Percentiles rank a stretch among this genome's conserved stretches.
These are phyloP conservation scores for Ahaetulla prasina DNA, from an alignment of 2,113 vertebrate species.

Conservation along the genomic window DNA sequence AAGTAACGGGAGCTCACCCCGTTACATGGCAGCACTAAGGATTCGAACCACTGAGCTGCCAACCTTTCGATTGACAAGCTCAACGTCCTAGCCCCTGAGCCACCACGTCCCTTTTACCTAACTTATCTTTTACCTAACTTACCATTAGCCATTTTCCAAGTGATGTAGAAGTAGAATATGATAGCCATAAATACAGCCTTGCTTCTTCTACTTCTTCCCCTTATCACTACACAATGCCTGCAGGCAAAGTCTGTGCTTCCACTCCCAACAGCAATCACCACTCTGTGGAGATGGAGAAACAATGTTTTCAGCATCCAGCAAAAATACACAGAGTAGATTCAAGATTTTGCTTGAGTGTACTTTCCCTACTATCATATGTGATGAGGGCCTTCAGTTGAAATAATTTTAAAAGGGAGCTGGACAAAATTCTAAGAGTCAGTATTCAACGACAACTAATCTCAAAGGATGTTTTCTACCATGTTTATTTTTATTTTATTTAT, in stretches of 20 bases:
- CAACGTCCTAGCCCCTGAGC: too few relatives aligned
- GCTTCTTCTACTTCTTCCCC: neutral
- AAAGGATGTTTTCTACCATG: neutral
- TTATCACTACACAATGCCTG: neutral
- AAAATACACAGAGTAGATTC: neutral
- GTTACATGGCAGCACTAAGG: too few relatives aligned
- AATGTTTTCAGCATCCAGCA: neutral
- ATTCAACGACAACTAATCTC: neutral
- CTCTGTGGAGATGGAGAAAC: neutral
- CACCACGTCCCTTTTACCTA: too few relatives aligned
- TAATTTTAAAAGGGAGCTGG: neutral
- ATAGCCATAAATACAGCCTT: neutral
- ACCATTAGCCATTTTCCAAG: neutral
- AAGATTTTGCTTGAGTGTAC: neutral
- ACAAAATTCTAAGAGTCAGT: neutral
- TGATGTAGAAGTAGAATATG: neutral
- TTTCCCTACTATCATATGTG: neutral
- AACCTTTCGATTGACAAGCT: too few relatives aligned
- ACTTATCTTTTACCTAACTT: too few relatives aligned
- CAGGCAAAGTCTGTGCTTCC: neutral
- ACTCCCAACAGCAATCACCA: neutral
- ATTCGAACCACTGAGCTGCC: too few relatives aligned
- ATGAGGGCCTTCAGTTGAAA: neutral
- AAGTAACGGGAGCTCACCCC: too few relatives aligned
- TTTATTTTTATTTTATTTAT: neutral